Evolutionary conservation across 2,797 vertebrate species (phyloP).

Genomic region (Diplodus puntazzo): DNA sequence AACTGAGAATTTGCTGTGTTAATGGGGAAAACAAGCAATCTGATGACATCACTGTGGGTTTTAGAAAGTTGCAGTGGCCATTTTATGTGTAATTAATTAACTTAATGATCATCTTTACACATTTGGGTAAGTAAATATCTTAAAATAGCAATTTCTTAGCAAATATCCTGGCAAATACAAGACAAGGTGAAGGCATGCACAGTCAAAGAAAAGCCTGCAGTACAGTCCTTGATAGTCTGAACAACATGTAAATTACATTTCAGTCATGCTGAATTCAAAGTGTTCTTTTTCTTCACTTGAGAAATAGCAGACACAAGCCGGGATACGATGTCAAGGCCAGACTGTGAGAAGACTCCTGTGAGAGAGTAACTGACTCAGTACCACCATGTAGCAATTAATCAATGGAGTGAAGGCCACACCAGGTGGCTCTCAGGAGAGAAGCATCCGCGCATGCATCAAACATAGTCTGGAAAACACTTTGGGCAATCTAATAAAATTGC

Average conservation of each 20-base stretch:
- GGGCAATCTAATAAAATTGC: constrained; percentile 29
- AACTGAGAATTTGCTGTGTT: neutral
- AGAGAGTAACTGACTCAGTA: constrained; percentile 74
- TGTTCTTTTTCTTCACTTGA: constrained; percentile 6
- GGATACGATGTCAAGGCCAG: constrained; percentile 38
- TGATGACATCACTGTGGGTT: neutral
- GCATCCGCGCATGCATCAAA: constrained; percentile 61
- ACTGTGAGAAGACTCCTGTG: constrained; percentile 60
- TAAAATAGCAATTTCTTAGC: neutral
- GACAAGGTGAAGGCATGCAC: neutral
- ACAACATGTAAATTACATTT: constrained; percentile 14
- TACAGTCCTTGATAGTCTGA: neutral
- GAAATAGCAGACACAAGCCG: constrained; percentile 24
- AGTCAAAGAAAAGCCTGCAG: neutral
- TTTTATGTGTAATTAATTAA: neutral
- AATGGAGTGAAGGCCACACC: constrained; percentile 60
- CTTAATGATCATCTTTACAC: too few relatives aligned
- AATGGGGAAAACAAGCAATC: neutral
- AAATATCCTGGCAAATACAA: neutral
- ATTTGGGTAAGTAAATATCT: neutral
- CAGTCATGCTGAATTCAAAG: neutral
- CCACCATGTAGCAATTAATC: constrained; percentile 71
- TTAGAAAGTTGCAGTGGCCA: neutral
- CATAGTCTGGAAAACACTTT: constrained; percentile 43
- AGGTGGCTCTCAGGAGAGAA: constrained; percentile 57